Evolutionary conservation across 1,140 invertebrate genomes (phyloP).

Genomic region (Holcopasites calliopsidis): DNA sequence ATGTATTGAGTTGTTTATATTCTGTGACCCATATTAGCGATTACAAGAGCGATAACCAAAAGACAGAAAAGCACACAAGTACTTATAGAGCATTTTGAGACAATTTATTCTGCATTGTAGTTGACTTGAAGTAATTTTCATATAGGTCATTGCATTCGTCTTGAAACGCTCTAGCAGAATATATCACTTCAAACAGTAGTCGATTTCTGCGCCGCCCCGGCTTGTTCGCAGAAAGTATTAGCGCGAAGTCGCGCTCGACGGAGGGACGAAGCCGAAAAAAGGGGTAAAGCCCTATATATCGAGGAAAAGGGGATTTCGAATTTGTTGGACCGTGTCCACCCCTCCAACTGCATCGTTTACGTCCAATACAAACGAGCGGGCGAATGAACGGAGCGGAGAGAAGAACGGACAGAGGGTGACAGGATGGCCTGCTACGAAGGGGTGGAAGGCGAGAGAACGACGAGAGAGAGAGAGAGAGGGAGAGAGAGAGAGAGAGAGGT

Average conservation of each 20-base stretch:
- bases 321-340: constrained; percentile 67
- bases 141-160: too few species aligned
- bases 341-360: constrained; percentile 65
- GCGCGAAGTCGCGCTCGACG: constrained; percentile 57
- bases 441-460: constrained; percentile 51
- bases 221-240: constrained; percentile 52
- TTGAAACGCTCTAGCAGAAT: too few species aligned
- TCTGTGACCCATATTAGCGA: too few species aligned
- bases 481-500: constrained; percentile 24
- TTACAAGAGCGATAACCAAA: too few species aligned
- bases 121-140: too few species aligned
- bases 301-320: constrained; percentile 68
- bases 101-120: too few species aligned
- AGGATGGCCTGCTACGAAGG: constrained; percentile 15
- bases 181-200: constrained; percentile 32
- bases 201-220: constrained; percentile 39
- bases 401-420: constrained; percentile 42
- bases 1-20: too few species aligned
- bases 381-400: constrained; percentile 49
- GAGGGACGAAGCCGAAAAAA: constrained; percentile 58
- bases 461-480: constrained; percentile 28
- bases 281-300: constrained; percentile 58
- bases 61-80: too few species aligned
- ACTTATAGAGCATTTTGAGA: too few species aligned
- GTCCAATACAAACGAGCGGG: constrained; percentile 61